These are phyloP conservation scores for Chalcis sispes DNA, from an alignment of 2,888 invertebrate species.

Conservation along the genomic window DNA sequence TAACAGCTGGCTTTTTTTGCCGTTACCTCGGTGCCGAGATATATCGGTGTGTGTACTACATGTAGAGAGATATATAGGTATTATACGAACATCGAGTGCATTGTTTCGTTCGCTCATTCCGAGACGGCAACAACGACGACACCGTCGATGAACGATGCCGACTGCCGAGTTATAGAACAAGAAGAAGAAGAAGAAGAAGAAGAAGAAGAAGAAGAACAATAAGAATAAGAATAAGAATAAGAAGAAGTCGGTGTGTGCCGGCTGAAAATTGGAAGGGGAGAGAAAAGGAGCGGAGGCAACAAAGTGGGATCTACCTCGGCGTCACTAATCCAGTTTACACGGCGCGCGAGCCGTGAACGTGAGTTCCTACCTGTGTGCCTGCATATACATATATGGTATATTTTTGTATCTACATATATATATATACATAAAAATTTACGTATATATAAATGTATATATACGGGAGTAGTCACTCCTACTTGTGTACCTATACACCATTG, in stretches of 20 bases:
- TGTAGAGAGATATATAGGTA: no score
- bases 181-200: no score
- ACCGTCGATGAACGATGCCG: no score
- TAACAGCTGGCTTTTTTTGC: conserved; percentile 42
- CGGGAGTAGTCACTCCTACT: background rate
- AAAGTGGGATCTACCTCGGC: conserved; percentile 68
- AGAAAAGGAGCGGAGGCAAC: conserved; percentile 51
- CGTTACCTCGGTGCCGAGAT: conserved; percentile 6
- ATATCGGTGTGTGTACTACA: background rate
- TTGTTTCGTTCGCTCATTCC: no score
- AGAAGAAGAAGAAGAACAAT: no score
- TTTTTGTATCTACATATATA: conserved; percentile 54
- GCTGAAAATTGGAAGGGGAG: conserved; percentile 56
- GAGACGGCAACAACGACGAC: no score
- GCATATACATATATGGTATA: no score
- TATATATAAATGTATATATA: background rate
- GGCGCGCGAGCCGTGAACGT: conserved; percentile 65
- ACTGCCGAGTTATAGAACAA: no score
- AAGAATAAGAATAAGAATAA: no score
- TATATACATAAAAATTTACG: background rate
- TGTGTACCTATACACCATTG: background rate
- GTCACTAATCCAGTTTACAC: conserved; percentile 69
- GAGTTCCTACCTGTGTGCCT: conserved; percentile 55
- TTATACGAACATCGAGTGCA: no score
- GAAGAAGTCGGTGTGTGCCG: no score